These are phyloP conservation scores for Apis dorsata DNA, from an alignment of 1,140 invertebrate genomes.

Conservation along the genomic window DNA sequence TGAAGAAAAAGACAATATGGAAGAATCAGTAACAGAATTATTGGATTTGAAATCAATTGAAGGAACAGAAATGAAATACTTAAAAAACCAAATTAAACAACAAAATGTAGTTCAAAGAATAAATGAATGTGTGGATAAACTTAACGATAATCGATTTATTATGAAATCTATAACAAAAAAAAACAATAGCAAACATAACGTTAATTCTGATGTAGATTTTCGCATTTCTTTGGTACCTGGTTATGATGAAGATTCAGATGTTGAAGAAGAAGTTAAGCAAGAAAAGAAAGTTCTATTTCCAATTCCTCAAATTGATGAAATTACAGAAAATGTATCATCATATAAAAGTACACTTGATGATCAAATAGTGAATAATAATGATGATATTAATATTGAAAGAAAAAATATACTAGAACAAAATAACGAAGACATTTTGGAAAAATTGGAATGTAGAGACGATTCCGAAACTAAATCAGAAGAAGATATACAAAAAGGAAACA, in stretches of 20 bases:
- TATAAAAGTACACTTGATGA: conserved; percentile 49
- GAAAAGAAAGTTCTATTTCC: conserved; percentile 77
- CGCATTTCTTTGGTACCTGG: conserved; percentile 82
- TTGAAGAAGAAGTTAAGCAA: conserved; percentile 73
- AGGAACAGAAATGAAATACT: conserved; percentile 24
- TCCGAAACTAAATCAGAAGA: conserved; percentile 39
- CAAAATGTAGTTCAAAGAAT: not conserved
- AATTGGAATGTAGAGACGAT: conserved; percentile 19
- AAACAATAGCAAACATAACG: conserved; percentile 2
- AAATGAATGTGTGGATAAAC: not conserved
- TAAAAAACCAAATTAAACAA: conserved; percentile 31
- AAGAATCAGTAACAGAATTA: not conserved
- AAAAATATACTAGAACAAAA: not conserved
- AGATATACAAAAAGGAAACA: conserved; percentile 70
- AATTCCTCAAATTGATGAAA: conserved; percentile 66
- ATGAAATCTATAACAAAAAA: conserved; percentile 8
- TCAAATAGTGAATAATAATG: conserved; percentile 20
- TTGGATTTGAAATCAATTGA: not conserved
- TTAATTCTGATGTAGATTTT: conserved; percentile 39
- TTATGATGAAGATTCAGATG: conserved; percentile 82
- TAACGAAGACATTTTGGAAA: conserved; percentile 66
- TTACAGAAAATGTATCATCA: not conserved
- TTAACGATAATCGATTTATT: not conserved
- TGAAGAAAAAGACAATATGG: not conserved
- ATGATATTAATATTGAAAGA: not conserved